Base-by-base conservation (phyloP, 2,113 vertebrate species). In the Chinchilla lanigera region DNA sequence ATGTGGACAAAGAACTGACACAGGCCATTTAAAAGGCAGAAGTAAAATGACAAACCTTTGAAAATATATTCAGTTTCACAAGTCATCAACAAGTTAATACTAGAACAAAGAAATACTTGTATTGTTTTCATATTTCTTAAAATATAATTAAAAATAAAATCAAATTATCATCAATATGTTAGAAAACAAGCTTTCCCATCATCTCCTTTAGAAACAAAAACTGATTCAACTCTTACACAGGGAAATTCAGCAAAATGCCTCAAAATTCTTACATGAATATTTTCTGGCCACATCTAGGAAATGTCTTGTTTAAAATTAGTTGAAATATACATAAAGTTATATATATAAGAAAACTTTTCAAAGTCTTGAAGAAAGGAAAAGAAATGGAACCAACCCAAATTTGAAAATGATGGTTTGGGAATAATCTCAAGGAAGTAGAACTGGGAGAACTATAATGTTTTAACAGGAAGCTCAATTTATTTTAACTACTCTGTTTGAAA, bases 401-500 rank as follows among this genome's bases (percentile, higher is more conserved):
- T 80, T 95, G 52, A 77, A 82, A 94, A 95, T 14, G 56, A 24
- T 92, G 54, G 30, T 78, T 93, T 86, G 24, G n/a, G 10, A 86
- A 95, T 73, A 95, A 91, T 41, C 30, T 77, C 58, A 92, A 47
- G 22, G 22, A 94, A 77, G 35, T n/a, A 73, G 71, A 58, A 89
- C 30, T 91, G 16, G 35, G 9, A 94, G 52, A 91, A 86, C 33
- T 52, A 33, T 52, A 50, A 84, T 83, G 44, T 85, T 93, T 95
- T 86, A 94, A 83, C 65, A 90, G 83, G 63, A 89, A 71, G 9
- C 13, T 84, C 38, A 78, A 93, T 96, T 93, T 94, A 90, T 92
- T 96, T 90, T 95, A 95, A 90, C 52, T 41, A 83, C 67, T 94
- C 77, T 84, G 26, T 63, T 75, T 92, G 67, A 35, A 87, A 94